phyloP scores from a whole-genome alignment of 2,113 vertebrate species.

The Pygoscelis antarcticus region DNA sequence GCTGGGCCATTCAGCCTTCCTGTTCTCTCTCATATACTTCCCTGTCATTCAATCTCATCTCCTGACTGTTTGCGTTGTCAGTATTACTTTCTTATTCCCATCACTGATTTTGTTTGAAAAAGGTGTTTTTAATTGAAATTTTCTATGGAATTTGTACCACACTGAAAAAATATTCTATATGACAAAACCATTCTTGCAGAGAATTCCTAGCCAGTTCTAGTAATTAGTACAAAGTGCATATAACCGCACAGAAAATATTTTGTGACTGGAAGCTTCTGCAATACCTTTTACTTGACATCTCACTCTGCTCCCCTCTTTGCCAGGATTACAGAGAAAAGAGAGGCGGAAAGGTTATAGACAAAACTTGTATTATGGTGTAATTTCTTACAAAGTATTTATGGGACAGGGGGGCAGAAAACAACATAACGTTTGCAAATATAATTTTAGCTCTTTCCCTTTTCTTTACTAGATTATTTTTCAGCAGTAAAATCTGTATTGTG shows the following conservation, averaged over 20 bases:
- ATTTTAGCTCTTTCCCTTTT: neutral
- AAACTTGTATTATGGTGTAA: neutral
- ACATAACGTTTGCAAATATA: neutral
- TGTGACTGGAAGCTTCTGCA: neutral
- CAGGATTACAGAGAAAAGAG: neutral
- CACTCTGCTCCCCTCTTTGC: neutral
- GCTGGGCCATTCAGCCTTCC: neutral
- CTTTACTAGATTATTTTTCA: neutral
- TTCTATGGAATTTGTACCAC: neutral
- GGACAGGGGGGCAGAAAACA: neutral
- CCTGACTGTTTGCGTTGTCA: neutral
- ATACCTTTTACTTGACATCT: neutral
- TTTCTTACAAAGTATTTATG: neutral
- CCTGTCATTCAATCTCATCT: neutral
- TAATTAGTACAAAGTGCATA: neutral
- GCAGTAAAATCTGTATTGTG: neutral
- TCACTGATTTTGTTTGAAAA: neutral
- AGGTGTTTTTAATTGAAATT: neutral
- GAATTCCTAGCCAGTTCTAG: neutral
- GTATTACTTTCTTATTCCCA: neutral
- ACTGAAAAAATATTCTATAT: neutral
- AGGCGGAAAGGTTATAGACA: neutral
- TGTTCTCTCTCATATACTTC: neutral
- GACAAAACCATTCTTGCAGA: neutral
- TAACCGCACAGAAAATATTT: neutral